These are phyloP conservation scores for Drosophila seclusa DNA, from an alignment of 2,888 invertebrate species.

Conservation along the genomic window DNA sequence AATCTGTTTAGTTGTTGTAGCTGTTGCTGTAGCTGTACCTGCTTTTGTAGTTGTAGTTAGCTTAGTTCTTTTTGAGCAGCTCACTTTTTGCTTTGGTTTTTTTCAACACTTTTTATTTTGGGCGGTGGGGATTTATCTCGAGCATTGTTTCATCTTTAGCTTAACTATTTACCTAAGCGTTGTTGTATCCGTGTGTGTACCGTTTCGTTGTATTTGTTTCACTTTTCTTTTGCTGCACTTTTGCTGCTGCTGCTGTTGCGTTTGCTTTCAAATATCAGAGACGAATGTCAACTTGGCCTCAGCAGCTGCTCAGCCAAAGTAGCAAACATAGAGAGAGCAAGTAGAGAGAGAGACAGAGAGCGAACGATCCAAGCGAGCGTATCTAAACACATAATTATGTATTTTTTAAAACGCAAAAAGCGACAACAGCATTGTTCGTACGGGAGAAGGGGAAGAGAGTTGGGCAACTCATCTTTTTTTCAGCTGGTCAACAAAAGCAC, in stretches of 20 bases:
- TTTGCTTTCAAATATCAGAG: constrained; percentile 79
- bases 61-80: constrained; percentile 35
- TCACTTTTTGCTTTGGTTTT: neutral
- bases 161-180: constrained; percentile 50
- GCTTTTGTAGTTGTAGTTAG: constrained; percentile 12
- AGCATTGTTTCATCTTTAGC: constrained; percentile 25
- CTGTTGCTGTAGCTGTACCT: neutral
- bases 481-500: constrained; percentile 65
- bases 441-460: neutral
- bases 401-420: constrained; percentile 82
- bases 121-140: constrained; percentile 5
- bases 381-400: constrained; percentile 78
- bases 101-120: constrained; percentile 22
- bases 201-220: constrained; percentile 42
- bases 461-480: constrained; percentile 5
- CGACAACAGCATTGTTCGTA: constrained; percentile 20
- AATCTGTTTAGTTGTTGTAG: constrained; percentile 9
- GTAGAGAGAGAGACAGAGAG: constrained; percentile 11
- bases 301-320: constrained; percentile 58
- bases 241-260: constrained; percentile 53
- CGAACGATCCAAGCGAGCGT: constrained; percentile 52
- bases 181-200: neutral
- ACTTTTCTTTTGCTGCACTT: constrained; percentile 76
- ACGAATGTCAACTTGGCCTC: constrained; percentile 67
- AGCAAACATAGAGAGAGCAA: constrained; percentile 23